phyloP scores from a whole-genome alignment of 2,888 invertebrate genomes.

The Cataglyphis altisquamis region DNA sequence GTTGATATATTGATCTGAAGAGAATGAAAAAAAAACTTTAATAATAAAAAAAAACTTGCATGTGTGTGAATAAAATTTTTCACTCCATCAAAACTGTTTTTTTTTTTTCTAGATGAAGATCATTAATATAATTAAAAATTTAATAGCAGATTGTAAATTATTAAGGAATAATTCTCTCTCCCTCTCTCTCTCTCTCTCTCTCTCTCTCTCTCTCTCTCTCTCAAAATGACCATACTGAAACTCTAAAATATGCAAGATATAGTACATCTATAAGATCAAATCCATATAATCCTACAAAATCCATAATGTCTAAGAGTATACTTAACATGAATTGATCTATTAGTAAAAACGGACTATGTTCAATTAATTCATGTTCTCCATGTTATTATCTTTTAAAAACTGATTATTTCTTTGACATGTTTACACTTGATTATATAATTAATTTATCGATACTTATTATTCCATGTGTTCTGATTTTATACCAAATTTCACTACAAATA shows the following conservation, averaged over 20 bases:
- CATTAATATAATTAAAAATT: conserved; percentile 4
- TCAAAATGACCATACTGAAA: neutral
- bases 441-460: neutral
- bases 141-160: neutral
- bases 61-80: neutral
- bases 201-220: no score
- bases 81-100: neutral
- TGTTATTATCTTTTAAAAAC: neutral
- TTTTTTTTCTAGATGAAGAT: no score
- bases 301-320: neutral
- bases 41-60: neutral
- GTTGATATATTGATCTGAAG: conserved; percentile 5
- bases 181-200: no score
- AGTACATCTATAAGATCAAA: conserved; percentile 11
- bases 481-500: neutral
- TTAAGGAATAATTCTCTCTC: neutral
- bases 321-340: conserved; percentile 7
- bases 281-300: conserved; percentile 31
- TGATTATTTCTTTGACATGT: neutral
- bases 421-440: conserved; percentile 14
- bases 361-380: conserved; percentile 12
- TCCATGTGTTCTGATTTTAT: neutral
- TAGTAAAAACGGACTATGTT: neutral
- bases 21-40: neutral
- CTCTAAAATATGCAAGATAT: neutral